These are phyloP conservation scores for Proisotoma minuta DNA, from an alignment of 2,888 invertebrate species.

Conservation along the genomic window DNA sequence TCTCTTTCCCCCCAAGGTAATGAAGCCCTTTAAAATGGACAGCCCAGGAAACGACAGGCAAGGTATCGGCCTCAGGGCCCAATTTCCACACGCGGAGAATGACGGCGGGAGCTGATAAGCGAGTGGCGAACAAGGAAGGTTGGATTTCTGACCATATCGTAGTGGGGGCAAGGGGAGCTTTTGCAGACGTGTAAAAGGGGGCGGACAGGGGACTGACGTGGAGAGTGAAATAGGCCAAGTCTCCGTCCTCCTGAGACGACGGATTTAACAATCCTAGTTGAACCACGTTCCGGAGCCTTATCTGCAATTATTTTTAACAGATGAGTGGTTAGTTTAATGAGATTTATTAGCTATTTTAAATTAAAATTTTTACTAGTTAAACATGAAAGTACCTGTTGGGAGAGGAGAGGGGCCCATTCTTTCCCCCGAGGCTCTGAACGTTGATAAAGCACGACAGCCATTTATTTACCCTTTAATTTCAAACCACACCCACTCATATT, in stretches of 20 bases:
- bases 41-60: constrained; percentile 70
- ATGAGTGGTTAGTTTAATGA: constrained; percentile 3
- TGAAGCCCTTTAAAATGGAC: constrained; percentile 78
- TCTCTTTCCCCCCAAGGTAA: constrained; percentile 55
- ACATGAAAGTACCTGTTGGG: constrained; percentile 65
- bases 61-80: constrained; percentile 39
- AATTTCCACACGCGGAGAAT: constrained; percentile 55
- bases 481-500: too few relatives aligned
- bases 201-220: constrained; percentile 76
- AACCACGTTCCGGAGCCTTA: constrained; percentile 65
- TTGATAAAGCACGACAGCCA: constrained; percentile 47
- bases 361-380: constrained; percentile 22
- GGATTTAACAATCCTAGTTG: constrained; percentile 66
- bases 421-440: constrained; percentile 61
- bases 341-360: constrained; percentile 58
- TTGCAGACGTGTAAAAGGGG: constrained; percentile 78
- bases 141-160: background rate
- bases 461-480: too few relatives aligned
- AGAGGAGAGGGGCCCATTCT: constrained; percentile 73
- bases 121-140: background rate
- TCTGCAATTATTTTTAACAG: constrained; percentile 24
- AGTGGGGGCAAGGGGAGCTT: constrained; percentile 51
- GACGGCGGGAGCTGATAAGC: constrained; percentile 45
- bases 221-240: constrained; percentile 61
- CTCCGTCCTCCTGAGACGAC: constrained; percentile 47